Evolutionary conservation across 2,888 invertebrate genomes (phyloP).

Genomic region (Rhodophaea formosa): DNA sequence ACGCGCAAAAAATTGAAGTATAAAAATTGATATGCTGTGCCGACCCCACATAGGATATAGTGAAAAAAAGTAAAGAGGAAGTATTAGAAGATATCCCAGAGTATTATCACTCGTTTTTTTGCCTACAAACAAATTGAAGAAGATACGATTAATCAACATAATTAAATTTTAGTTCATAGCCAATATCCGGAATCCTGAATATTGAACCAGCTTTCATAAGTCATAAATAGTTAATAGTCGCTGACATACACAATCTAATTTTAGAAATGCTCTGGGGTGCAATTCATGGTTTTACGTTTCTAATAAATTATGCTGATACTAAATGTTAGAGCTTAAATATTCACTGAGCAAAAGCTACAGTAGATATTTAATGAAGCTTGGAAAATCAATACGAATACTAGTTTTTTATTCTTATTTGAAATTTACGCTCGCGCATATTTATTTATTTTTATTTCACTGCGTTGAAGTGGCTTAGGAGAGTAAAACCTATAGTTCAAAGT

Average conservation of each 20-base stretch:
- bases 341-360: background rate
- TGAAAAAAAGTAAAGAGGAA: no score
- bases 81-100: no score
- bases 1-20: no score
- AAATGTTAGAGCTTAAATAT: background rate
- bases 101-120: no score
- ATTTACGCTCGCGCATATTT: no score
- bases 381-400: background rate
- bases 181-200: background rate
- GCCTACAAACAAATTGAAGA: background rate
- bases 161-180: background rate
- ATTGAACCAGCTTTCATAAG: background rate
- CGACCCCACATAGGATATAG: no score
- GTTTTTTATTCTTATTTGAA: no score
- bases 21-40: no score
- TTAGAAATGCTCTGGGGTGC: constrained; percentile 1
- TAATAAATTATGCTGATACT: background rate
- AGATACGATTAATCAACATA: background rate
- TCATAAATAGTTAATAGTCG: background rate
- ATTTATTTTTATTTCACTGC: no score
- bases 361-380: background rate
- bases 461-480: no score
- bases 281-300: background rate
- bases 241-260: background rate
- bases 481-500: no score